Base-by-base conservation (phyloP, 2,888 invertebrate species). In the Odontothrips loti region DNA sequence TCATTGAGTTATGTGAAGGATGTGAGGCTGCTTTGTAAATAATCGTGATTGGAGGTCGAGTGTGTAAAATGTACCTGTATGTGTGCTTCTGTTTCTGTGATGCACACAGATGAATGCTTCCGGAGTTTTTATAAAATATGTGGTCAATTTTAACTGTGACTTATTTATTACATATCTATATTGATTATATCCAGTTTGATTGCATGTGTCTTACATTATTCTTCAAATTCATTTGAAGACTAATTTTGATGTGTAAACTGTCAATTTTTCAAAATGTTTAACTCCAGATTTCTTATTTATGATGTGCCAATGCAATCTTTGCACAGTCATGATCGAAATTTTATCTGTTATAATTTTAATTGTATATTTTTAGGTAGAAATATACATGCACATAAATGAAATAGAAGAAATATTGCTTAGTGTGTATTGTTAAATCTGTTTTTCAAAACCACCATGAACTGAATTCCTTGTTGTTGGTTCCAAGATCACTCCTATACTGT, bases 51-150 rank as follows among this genome's bases (percentile, higher is more conserved):
- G 68, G 27, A 23, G 10, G n/a, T 58, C 0, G 27, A 75, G 23
- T 27, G 68, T 27, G 23, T 27, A 27, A 75, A 75, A 75, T 75
- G 27, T 75, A 75, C 27, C 68, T 75, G 68, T 75, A 58, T 58
- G 58, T 58, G 58, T 58, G 58, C 58, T 27, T 12, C 27, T 27
- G 68, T 75, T 75, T 75, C 15, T 58, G 58, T 20, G 58, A 58
- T 58, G 58, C 58, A 20, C 20, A 58, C 20, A 43, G 34, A 43
- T 43, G 34, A 43, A 58, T 58, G 58, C 58, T 58, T 58, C 58
- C 17, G 20, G 34, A 58, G 58, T 58, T 58, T 43, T 43, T 43
- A 43, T 43, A 43, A 43, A 43, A 2, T 43, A 43, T 43, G 34
- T 43, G 34, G 58, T 58, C 58, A 58, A 58, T 58, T 20, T 58